Percentiles rank a stretch among this genome's conserved stretches.
Evolutionary conservation across 2,797 vertebrate species (phyloP).

Genomic region (Esox lucius): DNA sequence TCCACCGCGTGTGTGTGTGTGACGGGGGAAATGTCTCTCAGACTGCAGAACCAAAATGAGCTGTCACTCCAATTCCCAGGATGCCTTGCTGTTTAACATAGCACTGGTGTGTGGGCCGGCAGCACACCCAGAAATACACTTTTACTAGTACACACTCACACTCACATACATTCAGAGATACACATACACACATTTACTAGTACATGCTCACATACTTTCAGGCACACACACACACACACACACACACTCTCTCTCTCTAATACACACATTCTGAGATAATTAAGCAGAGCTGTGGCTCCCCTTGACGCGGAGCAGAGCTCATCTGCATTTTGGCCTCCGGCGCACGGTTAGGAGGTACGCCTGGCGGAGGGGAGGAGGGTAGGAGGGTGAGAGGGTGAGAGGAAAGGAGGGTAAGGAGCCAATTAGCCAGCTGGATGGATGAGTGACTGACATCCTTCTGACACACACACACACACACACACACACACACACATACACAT

Average conservation of each 20-base stretch:
- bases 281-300: constrained; percentile 96
- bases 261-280: constrained; percentile 89
- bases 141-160: neutral
- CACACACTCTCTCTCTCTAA: constrained; percentile 11
- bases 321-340: constrained; percentile 99
- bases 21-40: constrained; percentile 81
- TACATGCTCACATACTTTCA: constrained; percentile 9
- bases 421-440: constrained; percentile 99
- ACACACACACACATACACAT: neutral
- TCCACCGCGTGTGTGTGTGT: constrained; percentile 45
- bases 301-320: constrained; percentile 77
- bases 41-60: constrained; percentile 97
- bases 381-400: constrained; percentile 20
- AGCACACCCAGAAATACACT: constrained; percentile 22
- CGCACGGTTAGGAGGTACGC: constrained; percentile 99
- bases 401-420: constrained; percentile 91
- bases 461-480: constrained; percentile 61
- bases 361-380: constrained; percentile 87
- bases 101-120: constrained; percentile 88
- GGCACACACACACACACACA: constrained; percentile 36
- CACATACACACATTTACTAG: constrained; percentile 4
- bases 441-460: constrained; percentile 98
- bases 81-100: constrained; percentile 99
- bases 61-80: constrained; percentile 99
- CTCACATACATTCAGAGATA: neutral